Evolutionary conservation across 2,797 vertebrate species (phyloP).

Genomic region (Epinephelus awoara): DNA sequence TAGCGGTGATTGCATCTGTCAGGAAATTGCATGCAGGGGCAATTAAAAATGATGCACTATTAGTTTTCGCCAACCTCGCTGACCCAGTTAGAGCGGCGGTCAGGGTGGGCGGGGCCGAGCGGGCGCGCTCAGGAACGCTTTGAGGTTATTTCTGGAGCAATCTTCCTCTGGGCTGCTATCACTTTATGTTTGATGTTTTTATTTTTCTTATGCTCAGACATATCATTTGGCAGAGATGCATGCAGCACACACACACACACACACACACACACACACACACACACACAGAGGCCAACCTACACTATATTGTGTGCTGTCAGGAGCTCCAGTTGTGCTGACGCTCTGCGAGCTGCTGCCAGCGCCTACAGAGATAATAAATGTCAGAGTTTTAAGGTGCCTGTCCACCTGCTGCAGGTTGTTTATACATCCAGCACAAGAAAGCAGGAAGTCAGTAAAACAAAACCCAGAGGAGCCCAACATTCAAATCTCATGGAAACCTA

Average conservation of each 20-base stretch:
- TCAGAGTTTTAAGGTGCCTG: constrained; percentile 41
- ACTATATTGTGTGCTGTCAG: constrained; percentile 17
- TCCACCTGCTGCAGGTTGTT: constrained; percentile 53
- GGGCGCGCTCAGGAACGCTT: constrained; percentile 35
- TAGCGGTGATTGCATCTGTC: constrained; percentile 79
- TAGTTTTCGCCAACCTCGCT: constrained; percentile 67
- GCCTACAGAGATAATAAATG: constrained; percentile 56
- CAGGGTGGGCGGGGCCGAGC: constrained; percentile 37
- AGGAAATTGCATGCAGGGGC: constrained; percentile 72
- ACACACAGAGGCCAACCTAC: constrained; percentile 3
- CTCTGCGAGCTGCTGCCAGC: constrained; percentile 33
- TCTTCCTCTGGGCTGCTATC: constrained; percentile 40
- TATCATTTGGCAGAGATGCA: constrained; percentile 33
- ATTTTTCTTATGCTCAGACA: constrained; percentile 25
- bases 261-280: constrained; percentile 1
- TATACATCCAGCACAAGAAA: background rate
- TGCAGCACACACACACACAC: constrained; percentile 15
- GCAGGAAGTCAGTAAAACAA: constrained; percentile 27
- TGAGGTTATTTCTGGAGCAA: constrained; percentile 67
- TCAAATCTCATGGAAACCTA: constrained; percentile 7
- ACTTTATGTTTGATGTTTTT: constrained; percentile 61
- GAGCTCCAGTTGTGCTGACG: constrained; percentile 32
- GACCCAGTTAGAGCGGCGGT: constrained; percentile 71
- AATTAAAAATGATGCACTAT: constrained; percentile 80
- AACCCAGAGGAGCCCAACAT: background rate